Percentiles rank a stretch among this genome's conserved stretches.
These are phyloP conservation scores for Hedya salicella DNA, from an alignment of 2,888 invertebrate species.

Conservation along the genomic window DNA sequence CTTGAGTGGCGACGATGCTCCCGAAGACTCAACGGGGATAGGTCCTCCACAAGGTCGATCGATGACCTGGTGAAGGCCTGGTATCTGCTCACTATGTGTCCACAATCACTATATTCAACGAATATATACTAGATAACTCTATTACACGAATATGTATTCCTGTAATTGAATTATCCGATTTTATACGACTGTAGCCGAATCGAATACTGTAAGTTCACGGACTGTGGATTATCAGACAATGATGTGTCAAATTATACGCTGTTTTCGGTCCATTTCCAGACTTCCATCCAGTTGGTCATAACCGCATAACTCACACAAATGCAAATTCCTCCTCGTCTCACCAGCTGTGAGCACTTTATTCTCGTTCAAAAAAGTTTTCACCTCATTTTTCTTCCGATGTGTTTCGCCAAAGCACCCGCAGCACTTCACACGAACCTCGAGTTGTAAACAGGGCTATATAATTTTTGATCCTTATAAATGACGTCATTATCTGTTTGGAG, in stretches of 20 bases:
- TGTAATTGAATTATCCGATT: too few species aligned
- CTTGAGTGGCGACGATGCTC: too few species aligned
- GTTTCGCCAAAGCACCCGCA: neutral
- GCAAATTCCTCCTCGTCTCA: neutral
- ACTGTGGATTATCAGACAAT: neutral
- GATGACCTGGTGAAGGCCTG: too few species aligned
- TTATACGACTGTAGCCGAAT: too few species aligned
- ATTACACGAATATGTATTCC: too few species aligned
- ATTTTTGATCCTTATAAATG: conserved; percentile 47
- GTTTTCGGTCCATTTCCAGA: neutral
- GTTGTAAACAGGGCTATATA: conserved; percentile 42
- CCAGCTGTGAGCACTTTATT: neutral
- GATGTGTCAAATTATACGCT: neutral
- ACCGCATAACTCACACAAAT: neutral
- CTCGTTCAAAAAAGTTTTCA: conserved; percentile 22
- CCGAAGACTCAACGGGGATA: too few species aligned
- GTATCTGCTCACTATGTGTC: too few species aligned
- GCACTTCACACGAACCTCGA: conserved; percentile 26
- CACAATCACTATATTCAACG: too few species aligned
- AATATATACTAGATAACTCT: too few species aligned
- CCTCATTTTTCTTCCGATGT: conserved; percentile 24
- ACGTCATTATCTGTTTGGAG: conserved; percentile 49
- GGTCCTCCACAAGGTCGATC: too few species aligned
- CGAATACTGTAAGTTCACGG: too few species aligned
- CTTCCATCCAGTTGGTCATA: neutral